Base-by-base conservation (phyloP, 2,888 invertebrate genomes). In the Spodoptera picta region DNA sequence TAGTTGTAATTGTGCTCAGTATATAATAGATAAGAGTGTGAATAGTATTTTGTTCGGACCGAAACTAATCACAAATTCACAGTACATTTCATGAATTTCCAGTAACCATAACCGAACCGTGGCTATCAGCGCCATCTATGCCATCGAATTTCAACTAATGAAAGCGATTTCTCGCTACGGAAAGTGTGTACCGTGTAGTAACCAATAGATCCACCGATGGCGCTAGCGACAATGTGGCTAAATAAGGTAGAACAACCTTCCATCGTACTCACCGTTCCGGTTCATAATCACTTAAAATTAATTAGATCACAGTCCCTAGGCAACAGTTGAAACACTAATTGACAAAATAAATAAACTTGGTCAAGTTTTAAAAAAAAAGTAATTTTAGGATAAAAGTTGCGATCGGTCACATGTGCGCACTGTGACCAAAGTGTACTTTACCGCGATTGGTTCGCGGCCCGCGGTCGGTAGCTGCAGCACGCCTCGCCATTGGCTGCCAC, bases 391-490 rank as follows among this genome's bases (percentile, higher is more conserved):
- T 58, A 61, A 60, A 65, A 68, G 66, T 81, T 76, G 73, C 80
- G 81, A 81, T 81, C 84, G 86, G 88, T 92, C 93, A 93, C 93
- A 93, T 92, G 93, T 92, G 90, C 87, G 86, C 86, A 87, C 88
- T 84, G 80, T 82, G 85, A 85, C 71, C 83, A 76, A 79, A 83
- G 78, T 83, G 80, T 82, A 82, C 67, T 78, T 81, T 78, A 77
- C 72, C 65, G 74, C 79, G 82, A 93, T 93, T 93, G 92, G 92
- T 71, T 68, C 60, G 64, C 46, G 53, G 19, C 4, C 36, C 51
- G 60, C 60, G 42, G 87, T 86, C 86, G 87, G 83, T 85, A 79
- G 79, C 65, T 81, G 71, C 79, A 81, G 83, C 36, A 10, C 53
- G 61, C 44, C 11, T 46, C 42, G 43, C 71, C 57, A 92, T 92